These are phyloP conservation scores for Limnothrissa miodon DNA, from an alignment of 2,113 vertebrate species.

Conservation along the genomic window DNA sequence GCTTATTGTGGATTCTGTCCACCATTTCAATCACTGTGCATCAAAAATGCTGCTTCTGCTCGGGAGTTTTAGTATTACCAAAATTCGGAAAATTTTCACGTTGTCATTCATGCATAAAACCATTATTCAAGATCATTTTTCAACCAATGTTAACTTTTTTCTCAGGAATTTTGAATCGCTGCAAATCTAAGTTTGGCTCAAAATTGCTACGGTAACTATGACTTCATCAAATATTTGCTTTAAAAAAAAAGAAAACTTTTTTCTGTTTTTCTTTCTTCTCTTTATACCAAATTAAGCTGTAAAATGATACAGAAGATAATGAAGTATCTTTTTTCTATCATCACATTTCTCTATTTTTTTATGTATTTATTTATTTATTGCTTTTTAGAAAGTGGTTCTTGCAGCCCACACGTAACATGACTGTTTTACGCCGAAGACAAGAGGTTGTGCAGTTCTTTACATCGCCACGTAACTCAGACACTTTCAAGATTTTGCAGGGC, in stretches of 20 bases:
- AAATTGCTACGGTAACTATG: slow-evolving; percentile 66
- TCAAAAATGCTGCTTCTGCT: too few species aligned
- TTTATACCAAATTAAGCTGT: too few species aligned
- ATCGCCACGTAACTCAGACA: slow-evolving; percentile 80
- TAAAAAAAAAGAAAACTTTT: not conserved
- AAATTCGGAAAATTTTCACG: too few species aligned
- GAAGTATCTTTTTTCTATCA: not conserved
- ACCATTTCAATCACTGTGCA: too few species aligned
- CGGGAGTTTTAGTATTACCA: too few species aligned
- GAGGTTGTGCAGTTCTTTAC: slow-evolving; percentile 92
- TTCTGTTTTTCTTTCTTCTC: not conserved
- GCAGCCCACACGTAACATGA: slow-evolving; percentile 80
- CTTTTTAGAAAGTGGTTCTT: slow-evolving; percentile 84
- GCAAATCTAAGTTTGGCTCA: slow-evolving; percentile 71
- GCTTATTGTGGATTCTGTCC: too few species aligned
- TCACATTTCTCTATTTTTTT: not conserved
- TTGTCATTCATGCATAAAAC: too few species aligned
- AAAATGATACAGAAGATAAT: too few species aligned
- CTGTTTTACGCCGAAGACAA: slow-evolving; percentile 81
- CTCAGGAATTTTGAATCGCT: slow-evolving; percentile 70
- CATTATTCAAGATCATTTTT: too few species aligned
- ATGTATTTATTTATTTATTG: not conserved
- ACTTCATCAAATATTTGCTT: not conserved
- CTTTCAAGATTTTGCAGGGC: slow-evolving; percentile 78
- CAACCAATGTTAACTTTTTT: not conserved